Evolutionary conservation across 53 echinoderm and acorn worm species (phyloP).

Genomic region (Pentamera pediparva): DNA sequence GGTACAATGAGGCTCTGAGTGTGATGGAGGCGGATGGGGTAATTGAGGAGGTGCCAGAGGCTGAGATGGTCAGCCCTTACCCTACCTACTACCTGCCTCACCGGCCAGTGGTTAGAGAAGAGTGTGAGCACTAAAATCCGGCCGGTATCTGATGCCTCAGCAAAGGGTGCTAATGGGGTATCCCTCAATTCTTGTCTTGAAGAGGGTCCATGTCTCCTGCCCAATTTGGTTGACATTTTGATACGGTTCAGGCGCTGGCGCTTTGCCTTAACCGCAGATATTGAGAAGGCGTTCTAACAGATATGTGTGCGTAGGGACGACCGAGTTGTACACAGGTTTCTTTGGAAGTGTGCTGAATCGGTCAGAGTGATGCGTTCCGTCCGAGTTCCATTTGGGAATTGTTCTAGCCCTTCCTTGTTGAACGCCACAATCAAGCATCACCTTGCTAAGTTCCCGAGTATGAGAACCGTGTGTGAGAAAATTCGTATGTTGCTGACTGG

Average conservation of each 20-base stretch:
- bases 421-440: background rate
- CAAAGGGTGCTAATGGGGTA: background rate
- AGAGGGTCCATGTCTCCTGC: background rate
- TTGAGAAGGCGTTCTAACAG: background rate
- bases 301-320: background rate
- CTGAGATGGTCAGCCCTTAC: background rate
- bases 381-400: background rate
- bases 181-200: background rate
- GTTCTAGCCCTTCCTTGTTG: background rate
- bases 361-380: background rate
- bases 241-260: background rate
- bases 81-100: background rate
- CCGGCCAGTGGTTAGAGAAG: background rate
- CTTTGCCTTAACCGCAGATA: background rate
- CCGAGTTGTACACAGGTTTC: background rate
- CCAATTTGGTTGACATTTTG: background rate
- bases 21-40: background rate
- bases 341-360: background rate
- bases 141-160: background rate
- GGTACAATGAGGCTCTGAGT: no score
- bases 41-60: background rate
- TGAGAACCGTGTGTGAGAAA: no score
- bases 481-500: background rate
- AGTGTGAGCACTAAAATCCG: background rate
- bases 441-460: background rate